These are phyloP conservation scores for Rachycentron canadum DNA, from an alignment of 2,797 vertebrate species.

Conservation along the genomic window DNA sequence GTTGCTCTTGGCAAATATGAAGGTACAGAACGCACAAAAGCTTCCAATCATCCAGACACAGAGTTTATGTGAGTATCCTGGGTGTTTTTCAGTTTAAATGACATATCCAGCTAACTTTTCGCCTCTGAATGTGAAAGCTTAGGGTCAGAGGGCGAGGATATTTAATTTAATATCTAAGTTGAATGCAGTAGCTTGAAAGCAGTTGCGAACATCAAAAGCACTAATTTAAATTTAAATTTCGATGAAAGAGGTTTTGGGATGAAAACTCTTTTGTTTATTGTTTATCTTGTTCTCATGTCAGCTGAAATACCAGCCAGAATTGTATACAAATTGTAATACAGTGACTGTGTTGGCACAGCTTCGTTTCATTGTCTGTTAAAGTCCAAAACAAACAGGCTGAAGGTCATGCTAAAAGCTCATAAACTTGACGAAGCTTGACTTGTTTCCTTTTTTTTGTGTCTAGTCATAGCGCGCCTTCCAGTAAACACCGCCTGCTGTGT, in stretches of 20 bases:
- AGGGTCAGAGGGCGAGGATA: not conserved
- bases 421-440: conserved; percentile 15
- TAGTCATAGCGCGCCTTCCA: conserved; percentile 17
- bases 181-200: not conserved
- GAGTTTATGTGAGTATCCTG: not conserved
- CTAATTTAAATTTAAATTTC: not conserved
- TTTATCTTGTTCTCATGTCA: not conserved
- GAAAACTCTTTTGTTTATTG: not conserved
- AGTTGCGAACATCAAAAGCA: not conserved
- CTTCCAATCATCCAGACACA: conserved; percentile 7
- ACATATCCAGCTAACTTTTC: not conserved
- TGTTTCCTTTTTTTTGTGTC: conserved; percentile 15
- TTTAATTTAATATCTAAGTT: not conserved
- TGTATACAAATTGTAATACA: conserved; percentile 14
- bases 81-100: conserved; percentile 3
- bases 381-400: conserved; percentile 31
- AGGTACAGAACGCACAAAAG: conserved; percentile 13
- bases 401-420: conserved; percentile 32
- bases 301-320: conserved; percentile 4
- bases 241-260: not conserved
- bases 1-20: conserved; percentile 27
- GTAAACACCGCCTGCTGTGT: conserved; percentile 42
- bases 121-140: not conserved
- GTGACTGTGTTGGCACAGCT: conserved; percentile 5
- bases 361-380: conserved; percentile 6